phyloP scores from a whole-genome alignment of 1,140 invertebrate genomes.

The Pseudomyrmex dendroicus region DNA sequence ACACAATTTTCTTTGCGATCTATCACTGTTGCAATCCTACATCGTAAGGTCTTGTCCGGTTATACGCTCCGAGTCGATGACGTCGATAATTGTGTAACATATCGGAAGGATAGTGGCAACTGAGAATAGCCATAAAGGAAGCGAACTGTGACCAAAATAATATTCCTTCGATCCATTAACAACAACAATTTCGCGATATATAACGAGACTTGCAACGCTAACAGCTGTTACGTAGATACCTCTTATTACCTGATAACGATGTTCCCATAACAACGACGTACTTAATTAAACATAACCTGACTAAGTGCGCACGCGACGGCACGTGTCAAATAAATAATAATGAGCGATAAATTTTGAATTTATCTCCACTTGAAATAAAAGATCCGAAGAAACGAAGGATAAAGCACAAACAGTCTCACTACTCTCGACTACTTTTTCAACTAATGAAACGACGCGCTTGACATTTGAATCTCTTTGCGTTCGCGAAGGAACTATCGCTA shows the following conservation, averaged over 20 bases:
- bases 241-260: background rate
- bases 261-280: background rate
- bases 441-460: too few species aligned
- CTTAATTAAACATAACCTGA: background rate
- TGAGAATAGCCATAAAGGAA: constrained; percentile 28
- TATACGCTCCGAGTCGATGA: constrained; percentile 17
- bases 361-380: background rate
- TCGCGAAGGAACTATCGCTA: background rate
- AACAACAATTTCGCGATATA: background rate
- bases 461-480: background rate
- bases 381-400: background rate
- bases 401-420: background rate
- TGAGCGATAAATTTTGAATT: constrained; percentile 4
- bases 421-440: too few species aligned
- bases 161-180: constrained; percentile 38
- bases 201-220: background rate
- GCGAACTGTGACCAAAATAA: constrained; percentile 21
- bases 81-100: constrained; percentile 55
- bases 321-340: constrained; percentile 18
- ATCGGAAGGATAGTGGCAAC: constrained; percentile 24
- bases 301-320: background rate
- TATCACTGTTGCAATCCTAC: constrained; percentile 32
- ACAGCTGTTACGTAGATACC: background rate
- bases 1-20: constrained; percentile 11
- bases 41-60: constrained; percentile 20